Evolutionary conservation across 2,888 invertebrate species (phyloP).

Genomic region (Linnaemya vulpina): DNA sequence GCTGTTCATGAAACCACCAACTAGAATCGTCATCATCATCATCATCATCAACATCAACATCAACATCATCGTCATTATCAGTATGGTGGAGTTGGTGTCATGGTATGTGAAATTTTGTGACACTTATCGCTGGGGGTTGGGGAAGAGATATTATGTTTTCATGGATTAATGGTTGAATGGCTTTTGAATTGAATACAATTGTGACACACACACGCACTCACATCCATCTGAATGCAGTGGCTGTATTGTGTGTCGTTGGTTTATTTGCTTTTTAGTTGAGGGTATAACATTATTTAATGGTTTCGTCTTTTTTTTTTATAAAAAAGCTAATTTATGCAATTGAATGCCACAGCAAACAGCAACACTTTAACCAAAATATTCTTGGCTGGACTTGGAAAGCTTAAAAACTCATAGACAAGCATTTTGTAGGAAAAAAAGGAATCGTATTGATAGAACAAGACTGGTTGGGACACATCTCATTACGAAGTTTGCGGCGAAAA

Average conservation of each 20-base stretch:
- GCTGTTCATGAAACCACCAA: constrained; percentile 53
- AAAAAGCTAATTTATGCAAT: constrained; percentile 70
- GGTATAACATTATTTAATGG: constrained; percentile 59
- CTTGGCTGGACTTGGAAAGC: constrained; percentile 61
- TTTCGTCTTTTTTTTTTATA: constrained; percentile 66
- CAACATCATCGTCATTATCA: not conserved
- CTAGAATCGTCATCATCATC: not conserved
- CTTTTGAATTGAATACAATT: constrained; percentile 55
- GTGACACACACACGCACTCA: not conserved
- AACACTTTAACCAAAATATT: constrained; percentile 10
- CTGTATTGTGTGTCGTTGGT: not conserved
- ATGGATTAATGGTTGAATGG: constrained; percentile 51
- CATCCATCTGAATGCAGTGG: constrained; percentile 14
- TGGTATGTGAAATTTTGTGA: constrained; percentile 43
- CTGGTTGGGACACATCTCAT: not conserved
- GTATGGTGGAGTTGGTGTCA: constrained; percentile 30
- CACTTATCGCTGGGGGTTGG: constrained; percentile 17
- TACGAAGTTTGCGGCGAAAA: not conserved
- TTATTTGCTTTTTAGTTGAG: not conserved
- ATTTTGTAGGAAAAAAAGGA: not conserved
- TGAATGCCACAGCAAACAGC: constrained; percentile 41
- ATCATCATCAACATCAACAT: not conserved
- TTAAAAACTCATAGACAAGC: not conserved
- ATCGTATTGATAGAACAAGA: not conserved
- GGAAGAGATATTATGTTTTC: constrained; percentile 22